Conservation (phyloP, 2,888 invertebrate species). For the Pollenia angustigena region DNA sequence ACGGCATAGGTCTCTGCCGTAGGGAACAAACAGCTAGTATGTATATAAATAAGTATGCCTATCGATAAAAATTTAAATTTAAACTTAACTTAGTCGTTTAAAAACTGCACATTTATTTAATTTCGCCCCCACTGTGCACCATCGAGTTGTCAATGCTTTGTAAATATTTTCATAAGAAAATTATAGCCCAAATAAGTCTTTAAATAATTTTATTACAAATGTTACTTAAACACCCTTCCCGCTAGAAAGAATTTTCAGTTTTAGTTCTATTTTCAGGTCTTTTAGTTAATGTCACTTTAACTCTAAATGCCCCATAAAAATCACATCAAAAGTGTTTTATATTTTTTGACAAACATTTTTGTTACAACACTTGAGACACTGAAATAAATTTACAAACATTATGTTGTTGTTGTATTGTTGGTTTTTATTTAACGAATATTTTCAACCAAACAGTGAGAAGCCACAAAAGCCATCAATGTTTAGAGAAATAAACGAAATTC, state of each 20-base stretch:
- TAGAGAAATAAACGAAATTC: neutral
- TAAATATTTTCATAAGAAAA: too few species aligned
- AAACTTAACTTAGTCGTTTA: too few species aligned
- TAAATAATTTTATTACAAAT: too few species aligned
- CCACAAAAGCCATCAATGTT: conserved; percentile 4
- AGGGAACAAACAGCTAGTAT: too few species aligned
- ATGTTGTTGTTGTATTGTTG: neutral
- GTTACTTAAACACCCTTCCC: neutral
- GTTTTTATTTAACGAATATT: neutral
- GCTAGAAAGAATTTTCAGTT: neutral
- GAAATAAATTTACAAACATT: conserved; percentile 57
- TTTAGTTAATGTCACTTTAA: conserved; percentile 5
- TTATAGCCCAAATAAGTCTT: too few species aligned
- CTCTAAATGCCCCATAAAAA: conserved; percentile 41
- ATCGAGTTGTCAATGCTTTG: too few species aligned
- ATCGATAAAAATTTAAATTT: too few species aligned
- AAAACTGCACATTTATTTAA: too few species aligned
- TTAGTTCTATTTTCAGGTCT: neutral
- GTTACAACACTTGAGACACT: conserved; percentile 52
- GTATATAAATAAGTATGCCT: too few species aligned
- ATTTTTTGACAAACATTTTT: conserved; percentile 5
- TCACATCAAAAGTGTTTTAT: conserved; percentile 23
- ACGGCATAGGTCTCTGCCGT: too few species aligned
- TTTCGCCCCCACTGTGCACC: too few species aligned
- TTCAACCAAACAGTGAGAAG: neutral